A percentile compares a stretch with the other conserved stretches of the same genome.
phyloP scores from a whole-genome alignment of 2,113 vertebrate species.

The Sphyrna mokarran region DNA sequence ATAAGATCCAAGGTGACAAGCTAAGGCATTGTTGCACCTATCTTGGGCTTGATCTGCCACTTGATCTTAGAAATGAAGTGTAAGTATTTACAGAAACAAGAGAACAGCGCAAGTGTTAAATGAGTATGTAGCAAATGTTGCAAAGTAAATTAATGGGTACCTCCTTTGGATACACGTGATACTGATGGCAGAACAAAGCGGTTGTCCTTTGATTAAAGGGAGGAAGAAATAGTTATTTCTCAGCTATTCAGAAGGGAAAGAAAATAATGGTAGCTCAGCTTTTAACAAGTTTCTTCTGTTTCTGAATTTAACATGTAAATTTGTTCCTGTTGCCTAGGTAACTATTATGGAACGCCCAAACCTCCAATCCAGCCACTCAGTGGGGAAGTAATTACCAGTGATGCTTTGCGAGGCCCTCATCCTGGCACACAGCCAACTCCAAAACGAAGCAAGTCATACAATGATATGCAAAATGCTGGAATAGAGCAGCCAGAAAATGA shows the following conservation, averaged over 20 bases:
- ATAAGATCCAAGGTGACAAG: no score
- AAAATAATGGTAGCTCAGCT: neutral
- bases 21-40: no score
- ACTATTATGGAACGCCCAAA: constrained; percentile 99
- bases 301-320: constrained; percentile 66
- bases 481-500: constrained; percentile 84
- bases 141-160: neutral
- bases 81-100: neutral
- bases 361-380: constrained; percentile 90
- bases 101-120: neutral
- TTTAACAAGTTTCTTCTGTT: neutral
- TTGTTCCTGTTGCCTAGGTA: constrained; percentile 84
- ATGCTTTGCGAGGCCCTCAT: constrained; percentile 85
- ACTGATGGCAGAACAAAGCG: neutral
- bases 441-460: constrained; percentile 91
- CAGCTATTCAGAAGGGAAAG: neutral
- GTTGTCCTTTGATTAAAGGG: neutral
- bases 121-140: neutral
- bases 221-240: neutral
- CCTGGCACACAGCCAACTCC: constrained; percentile 85
- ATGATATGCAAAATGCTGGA: constrained; percentile 99
- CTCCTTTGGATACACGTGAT: neutral
- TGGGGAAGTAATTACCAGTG: constrained; percentile 89
- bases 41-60: no score
- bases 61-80: neutral